A percentile compares a stretch with the other conserved stretches of the same genome.
These are phyloP conservation scores for Gasterosteus nipponicus DNA, from an alignment of 2,113 vertebrate genomes.

Conservation along the genomic window DNA sequence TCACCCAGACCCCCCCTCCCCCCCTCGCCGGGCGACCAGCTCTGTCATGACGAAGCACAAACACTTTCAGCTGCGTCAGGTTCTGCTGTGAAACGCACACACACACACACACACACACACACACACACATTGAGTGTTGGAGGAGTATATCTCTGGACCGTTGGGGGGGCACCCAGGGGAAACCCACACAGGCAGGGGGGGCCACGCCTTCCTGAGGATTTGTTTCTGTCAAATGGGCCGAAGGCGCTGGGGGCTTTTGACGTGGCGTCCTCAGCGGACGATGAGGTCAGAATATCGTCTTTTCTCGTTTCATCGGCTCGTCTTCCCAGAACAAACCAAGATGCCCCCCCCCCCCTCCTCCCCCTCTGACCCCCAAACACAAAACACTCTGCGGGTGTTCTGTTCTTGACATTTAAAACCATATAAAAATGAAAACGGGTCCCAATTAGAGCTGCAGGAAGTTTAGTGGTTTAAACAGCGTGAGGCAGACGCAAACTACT, in stretches of 20 bases:
- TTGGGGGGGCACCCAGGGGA: slow-evolving; percentile 25
- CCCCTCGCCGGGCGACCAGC: background rate
- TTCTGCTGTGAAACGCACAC: slow-evolving; percentile 1
- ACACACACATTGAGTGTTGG: slow-evolving; percentile 15
- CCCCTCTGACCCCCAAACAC: slow-evolving; percentile 47
- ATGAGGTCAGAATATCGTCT: slow-evolving; percentile 60
- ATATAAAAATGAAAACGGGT: slow-evolving; percentile 71
- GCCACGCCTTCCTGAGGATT: slow-evolving; percentile 53
- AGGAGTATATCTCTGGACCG: slow-evolving; percentile 8
- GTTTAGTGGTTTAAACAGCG: slow-evolving; percentile 45
- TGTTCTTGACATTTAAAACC: slow-evolving; percentile 77
- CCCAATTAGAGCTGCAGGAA: slow-evolving; percentile 68
- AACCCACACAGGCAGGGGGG: slow-evolving; percentile 16
- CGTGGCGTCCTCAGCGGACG: slow-evolving; percentile 58
- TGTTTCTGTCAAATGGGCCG: slow-evolving; percentile 69
- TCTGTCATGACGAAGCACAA: background rate
- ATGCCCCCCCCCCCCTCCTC: slow-evolving; percentile 14
- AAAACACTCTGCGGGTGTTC: slow-evolving; percentile 62
- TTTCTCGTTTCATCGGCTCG: background rate
- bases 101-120: slow-evolving; percentile 19
- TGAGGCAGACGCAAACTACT: slow-evolving; percentile 63
- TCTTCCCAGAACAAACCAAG: slow-evolving; percentile 53
- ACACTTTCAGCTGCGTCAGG: background rate
- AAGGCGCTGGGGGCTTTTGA: slow-evolving; percentile 63
- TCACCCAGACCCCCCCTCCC: background rate